These are phyloP conservation scores for Cotesia vestalis DNA, from an alignment of 1,140 invertebrate species.

Conservation along the genomic window DNA sequence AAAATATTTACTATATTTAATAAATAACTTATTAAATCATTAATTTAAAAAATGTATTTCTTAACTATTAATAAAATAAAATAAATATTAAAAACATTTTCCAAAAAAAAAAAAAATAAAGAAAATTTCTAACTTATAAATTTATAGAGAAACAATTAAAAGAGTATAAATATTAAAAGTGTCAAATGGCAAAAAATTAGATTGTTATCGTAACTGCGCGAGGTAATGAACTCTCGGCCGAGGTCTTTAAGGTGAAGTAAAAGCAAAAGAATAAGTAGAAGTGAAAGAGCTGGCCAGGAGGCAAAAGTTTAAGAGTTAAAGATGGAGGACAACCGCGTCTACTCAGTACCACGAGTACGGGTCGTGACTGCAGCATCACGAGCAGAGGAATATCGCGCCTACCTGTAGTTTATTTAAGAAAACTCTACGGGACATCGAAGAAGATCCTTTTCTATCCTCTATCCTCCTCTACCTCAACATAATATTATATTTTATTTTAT, in stretches of 20 bases:
- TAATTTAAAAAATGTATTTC: no score
- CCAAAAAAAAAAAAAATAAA: no score
- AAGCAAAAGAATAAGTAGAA: conserved; percentile 14
- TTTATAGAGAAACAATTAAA: conserved; percentile 13
- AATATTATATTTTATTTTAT: neutral
- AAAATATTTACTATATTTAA: no score
- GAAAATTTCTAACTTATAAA: conserved; percentile 38
- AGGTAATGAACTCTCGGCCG: conserved; percentile 38
- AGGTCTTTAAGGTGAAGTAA: neutral
- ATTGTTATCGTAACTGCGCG: conserved; percentile 45
- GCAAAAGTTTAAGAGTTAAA: conserved; percentile 17
- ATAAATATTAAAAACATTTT: no score
- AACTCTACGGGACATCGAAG: conserved; percentile 44
- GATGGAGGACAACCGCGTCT: conserved; percentile 32
- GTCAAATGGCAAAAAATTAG: conserved; percentile 30
- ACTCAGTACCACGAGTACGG: neutral
- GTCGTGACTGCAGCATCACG: conserved; percentile 39
- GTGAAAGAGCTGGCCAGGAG: conserved; percentile 5
- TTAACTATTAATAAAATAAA: no score
- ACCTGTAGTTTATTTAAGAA: conserved; percentile 47
- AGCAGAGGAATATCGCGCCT: conserved; percentile 41
- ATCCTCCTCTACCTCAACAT: conserved; percentile 13
- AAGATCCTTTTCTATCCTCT: conserved; percentile 15
- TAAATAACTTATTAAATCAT: no score
- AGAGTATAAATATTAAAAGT: conserved; percentile 36